Percentiles rank a stretch among this genome's conserved stretches.
phyloP scores from a whole-genome alignment of 2,888 invertebrate genomes.

The Andrena hattorfiana region DNA sequence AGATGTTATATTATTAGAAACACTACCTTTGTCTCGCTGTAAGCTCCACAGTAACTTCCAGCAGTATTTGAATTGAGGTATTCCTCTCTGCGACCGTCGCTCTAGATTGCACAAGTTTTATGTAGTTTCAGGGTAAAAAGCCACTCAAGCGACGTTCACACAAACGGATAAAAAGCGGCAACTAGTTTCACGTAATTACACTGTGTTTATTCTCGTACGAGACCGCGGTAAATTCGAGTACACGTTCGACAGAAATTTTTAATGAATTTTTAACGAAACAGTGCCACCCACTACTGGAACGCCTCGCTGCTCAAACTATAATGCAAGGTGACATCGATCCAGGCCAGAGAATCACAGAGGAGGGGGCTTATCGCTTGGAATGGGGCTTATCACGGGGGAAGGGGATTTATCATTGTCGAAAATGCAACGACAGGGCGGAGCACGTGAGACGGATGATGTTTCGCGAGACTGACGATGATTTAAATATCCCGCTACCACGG shows the following conservation, averaged over 20 bases:
- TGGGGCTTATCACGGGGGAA: slow-evolving; percentile 52
- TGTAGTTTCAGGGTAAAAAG: slow-evolving; percentile 35
- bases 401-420: slow-evolving; percentile 63
- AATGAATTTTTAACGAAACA: not conserved
- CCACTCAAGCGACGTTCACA: slow-evolving; percentile 17
- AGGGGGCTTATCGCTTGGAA: slow-evolving; percentile 62
- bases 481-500: slow-evolving; percentile 65
- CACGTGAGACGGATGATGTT: slow-evolving; percentile 55
- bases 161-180: slow-evolving; percentile 16
- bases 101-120: slow-evolving; percentile 35
- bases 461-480: slow-evolving; percentile 68
- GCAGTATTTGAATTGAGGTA: slow-evolving; percentile 7
- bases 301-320: slow-evolving; percentile 23
- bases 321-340: slow-evolving; percentile 18
- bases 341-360: not conserved
- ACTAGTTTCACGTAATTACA: slow-evolving; percentile 23
- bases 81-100: not conserved
- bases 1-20: not conserved
- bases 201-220: not conserved
- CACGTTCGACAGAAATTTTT: not conserved
- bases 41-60: not conserved
- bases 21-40: not conserved
- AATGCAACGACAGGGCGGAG: slow-evolving; percentile 44
- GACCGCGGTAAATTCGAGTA: not conserved
- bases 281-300: not conserved